Percentiles rank a stretch among this genome's conserved stretches.
These are phyloP conservation scores for Phyllotis vaccarum DNA, from an alignment of 2,797 vertebrate species.

Conservation along the genomic window DNA sequence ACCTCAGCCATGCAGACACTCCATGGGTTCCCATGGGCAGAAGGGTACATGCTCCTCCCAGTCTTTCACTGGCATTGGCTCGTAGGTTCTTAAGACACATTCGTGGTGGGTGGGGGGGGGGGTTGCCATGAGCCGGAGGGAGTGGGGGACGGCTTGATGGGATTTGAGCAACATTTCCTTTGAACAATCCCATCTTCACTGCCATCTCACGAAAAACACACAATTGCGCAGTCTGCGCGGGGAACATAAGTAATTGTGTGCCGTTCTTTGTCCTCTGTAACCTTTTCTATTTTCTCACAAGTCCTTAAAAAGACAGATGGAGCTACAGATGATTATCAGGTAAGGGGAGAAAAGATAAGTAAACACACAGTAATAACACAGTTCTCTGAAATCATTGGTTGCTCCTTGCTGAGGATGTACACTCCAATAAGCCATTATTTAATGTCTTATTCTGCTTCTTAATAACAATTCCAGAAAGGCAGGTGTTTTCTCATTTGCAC, in stretches of 20 bases:
- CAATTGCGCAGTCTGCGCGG: conserved; percentile 69
- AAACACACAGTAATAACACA: conserved; percentile 80
- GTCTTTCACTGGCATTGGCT: neutral
- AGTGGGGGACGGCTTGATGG: neutral
- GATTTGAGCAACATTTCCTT: conserved; percentile 53
- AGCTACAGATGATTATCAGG: conserved; percentile 82
- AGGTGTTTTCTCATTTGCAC: neutral
- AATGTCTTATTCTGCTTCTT: conserved; percentile 67
- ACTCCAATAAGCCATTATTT: conserved; percentile 64
- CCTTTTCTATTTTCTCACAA: conserved; percentile 79
- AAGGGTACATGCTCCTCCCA: too few relatives aligned
- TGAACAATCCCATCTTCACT: conserved; percentile 76
- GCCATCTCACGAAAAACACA: conserved; percentile 81
- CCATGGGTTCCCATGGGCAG: neutral
- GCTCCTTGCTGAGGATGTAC: conserved; percentile 22
- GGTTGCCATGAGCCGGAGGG: rapidly evolving
- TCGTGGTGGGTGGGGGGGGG: neutral
- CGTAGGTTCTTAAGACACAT: rapidly evolving
- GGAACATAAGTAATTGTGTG: conserved; percentile 73
- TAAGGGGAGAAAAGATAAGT: conserved; percentile 80
- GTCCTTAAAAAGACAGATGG: conserved; percentile 82
- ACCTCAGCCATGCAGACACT: rapidly evolving
- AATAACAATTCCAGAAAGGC: conserved; percentile 58
- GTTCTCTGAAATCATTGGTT: conserved; percentile 59
- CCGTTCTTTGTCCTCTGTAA: conserved; percentile 72